Conservation (phyloP, 2,888 invertebrate genomes). For the Fabriciana adippe region DNA sequence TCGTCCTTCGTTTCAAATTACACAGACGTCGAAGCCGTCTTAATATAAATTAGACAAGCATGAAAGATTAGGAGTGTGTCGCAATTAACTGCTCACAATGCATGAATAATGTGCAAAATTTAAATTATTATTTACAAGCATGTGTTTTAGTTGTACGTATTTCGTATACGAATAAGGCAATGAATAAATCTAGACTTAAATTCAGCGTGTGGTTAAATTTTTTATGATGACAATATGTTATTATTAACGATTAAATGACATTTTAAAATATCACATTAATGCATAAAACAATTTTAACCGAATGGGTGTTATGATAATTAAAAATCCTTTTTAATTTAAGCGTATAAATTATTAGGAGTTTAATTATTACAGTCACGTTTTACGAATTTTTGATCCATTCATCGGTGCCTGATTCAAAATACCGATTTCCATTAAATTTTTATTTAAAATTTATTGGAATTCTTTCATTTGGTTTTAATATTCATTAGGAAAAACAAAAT, state of each 20-base stretch:
- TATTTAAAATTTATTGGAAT: neutral
- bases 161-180: too few species aligned
- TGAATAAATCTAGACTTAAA: too few species aligned
- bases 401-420: neutral
- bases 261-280: too few species aligned
- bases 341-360: conserved; percentile 7
- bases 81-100: neutral
- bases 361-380: conserved; percentile 8
- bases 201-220: too few species aligned
- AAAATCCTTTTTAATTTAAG: neutral
- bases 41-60: neutral
- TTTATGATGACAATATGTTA: neutral
- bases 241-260: too few species aligned
- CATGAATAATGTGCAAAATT: too few species aligned
- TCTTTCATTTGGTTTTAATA: neutral
- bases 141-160: too few species aligned
- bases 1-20: too few species aligned
- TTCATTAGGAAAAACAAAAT: neutral
- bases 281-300: too few species aligned
- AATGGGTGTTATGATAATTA: neutral
- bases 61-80: conserved; percentile 6
- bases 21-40: too few species aligned
- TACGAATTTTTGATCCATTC: conserved; percentile 6
- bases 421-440: neutral
- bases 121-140: too few species aligned